A percentile compares a stretch with the other conserved stretches of the same genome.
Conservation (phyloP, 2,888 invertebrate species). For the Proisotoma minuta region DNA sequence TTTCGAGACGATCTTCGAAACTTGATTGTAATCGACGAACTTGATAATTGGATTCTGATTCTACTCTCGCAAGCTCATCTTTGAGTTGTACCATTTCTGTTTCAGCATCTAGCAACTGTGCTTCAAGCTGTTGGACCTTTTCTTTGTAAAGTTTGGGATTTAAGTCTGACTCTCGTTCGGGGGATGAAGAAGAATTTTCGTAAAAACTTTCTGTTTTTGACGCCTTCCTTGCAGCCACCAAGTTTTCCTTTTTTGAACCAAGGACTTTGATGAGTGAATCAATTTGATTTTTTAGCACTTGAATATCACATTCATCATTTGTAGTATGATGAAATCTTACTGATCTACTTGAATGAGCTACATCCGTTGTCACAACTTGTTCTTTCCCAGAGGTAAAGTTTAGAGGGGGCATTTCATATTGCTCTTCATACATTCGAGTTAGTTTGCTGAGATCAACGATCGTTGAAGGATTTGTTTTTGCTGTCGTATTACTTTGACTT, state of each 20-base stretch:
- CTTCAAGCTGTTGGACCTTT: constrained; percentile 25
- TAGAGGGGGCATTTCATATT: constrained; percentile 2
- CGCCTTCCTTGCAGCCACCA: background rate
- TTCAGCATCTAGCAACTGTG: constrained; percentile 38
- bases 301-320: too few species aligned
- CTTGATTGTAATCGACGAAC: constrained; percentile 37
- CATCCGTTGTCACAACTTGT: too few species aligned
- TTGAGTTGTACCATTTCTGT: constrained; percentile 33
- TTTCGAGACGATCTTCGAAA: constrained; percentile 40
- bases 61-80: constrained; percentile 37
- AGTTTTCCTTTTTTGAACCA: background rate
- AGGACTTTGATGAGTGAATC: too few species aligned
- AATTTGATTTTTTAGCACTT: too few species aligned
- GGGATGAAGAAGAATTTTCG: too few species aligned
- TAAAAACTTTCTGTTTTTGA: too few species aligned
- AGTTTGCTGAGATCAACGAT: constrained; percentile 9
- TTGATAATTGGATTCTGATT: constrained; percentile 41
- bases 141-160: too few species aligned
- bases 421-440: constrained; percentile 8
- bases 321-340: too few species aligned
- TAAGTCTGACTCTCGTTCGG: too few species aligned
- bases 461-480: constrained; percentile 8
- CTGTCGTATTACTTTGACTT: background rate
- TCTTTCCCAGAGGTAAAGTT: background rate
- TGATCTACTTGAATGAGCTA: too few species aligned